Evolutionary conservation across 2,797 vertebrate species (phyloP).

Genomic region (Enteromius thamalakanensis): DNA sequence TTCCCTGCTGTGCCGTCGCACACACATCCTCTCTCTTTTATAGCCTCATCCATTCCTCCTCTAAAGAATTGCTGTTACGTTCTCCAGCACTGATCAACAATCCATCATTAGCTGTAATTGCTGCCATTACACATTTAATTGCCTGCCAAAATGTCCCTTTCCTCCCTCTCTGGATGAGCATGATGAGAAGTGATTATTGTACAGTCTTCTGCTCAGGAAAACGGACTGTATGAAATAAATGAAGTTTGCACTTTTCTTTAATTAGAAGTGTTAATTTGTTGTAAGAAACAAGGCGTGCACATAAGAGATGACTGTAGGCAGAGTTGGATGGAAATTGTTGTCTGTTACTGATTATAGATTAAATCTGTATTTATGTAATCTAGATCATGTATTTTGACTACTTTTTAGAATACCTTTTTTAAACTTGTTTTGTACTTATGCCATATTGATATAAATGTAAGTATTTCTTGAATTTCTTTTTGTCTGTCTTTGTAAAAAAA

Average conservation of each 20-base stretch:
- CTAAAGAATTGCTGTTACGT: conserved; percentile 47
- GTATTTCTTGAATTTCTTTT: too few relatives aligned
- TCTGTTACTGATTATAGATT: not conserved
- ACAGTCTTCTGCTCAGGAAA: conserved; percentile 45
- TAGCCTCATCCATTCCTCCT: conserved; percentile 6
- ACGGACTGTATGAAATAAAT: not conserved
- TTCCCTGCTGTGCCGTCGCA: conserved; percentile 13
- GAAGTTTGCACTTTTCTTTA: not conserved
- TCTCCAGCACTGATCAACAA: conserved; percentile 65
- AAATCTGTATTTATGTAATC: not conserved
- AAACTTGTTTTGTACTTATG: not conserved
- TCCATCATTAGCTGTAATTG: conserved; percentile 71
- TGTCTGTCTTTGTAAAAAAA: too few relatives aligned
- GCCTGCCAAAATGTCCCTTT: conserved; percentile 69
- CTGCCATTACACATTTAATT: conserved; percentile 73
- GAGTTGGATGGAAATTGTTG: not conserved
- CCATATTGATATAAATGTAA: too few relatives aligned
- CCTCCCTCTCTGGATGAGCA: conserved; percentile 54
- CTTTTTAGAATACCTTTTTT: not conserved
- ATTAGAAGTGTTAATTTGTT: not conserved
- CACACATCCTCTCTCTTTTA: conserved; percentile 21
- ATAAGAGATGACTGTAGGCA: not conserved
- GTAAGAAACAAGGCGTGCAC: not conserved
- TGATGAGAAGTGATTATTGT: conserved; percentile 68
- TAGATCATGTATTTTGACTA: not conserved